Evolutionary conservation across 2,113 vertebrate genomes (phyloP).

Genomic region (Ia io): DNA sequence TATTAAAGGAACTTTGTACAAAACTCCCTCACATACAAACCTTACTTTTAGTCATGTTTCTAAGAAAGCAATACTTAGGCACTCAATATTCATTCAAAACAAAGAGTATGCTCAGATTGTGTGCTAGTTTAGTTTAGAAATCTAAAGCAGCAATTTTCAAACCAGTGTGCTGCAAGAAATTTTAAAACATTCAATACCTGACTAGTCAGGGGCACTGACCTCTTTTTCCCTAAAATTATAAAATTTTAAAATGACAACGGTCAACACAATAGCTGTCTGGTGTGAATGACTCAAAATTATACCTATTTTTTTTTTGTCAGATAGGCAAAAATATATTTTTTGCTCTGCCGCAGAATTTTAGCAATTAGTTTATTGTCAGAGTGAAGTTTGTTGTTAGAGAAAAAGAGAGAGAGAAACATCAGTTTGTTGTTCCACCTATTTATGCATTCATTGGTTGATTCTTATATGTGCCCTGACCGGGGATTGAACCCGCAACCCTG

Average conservation of each 20-base stretch:
- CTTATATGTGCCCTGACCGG: no score
- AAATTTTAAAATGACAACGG: neutral
- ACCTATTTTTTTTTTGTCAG: neutral
- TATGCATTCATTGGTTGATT: no score
- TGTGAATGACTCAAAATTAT: neutral
- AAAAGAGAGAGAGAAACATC: neutral
- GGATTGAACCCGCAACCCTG: no score
- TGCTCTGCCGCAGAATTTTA: neutral
- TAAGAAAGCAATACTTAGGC: neutral
- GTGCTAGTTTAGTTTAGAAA: neutral
- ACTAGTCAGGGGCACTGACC: neutral
- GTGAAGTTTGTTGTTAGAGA: no score
- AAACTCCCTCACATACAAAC: neutral
- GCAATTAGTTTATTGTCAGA: neutral
- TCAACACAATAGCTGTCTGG: neutral
- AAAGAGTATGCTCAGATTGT: neutral
- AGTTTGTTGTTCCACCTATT: no score
- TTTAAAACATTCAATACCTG: neutral
- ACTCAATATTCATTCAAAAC: neutral
- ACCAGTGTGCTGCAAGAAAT: neutral
- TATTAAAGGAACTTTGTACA: neutral
- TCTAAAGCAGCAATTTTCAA: neutral
- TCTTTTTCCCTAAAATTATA: neutral
- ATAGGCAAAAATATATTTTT: neutral
- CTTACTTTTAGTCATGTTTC: constrained; percentile 37